Base-by-base conservation (phyloP, 1,140 invertebrate species). In the Apis florea region DNA sequence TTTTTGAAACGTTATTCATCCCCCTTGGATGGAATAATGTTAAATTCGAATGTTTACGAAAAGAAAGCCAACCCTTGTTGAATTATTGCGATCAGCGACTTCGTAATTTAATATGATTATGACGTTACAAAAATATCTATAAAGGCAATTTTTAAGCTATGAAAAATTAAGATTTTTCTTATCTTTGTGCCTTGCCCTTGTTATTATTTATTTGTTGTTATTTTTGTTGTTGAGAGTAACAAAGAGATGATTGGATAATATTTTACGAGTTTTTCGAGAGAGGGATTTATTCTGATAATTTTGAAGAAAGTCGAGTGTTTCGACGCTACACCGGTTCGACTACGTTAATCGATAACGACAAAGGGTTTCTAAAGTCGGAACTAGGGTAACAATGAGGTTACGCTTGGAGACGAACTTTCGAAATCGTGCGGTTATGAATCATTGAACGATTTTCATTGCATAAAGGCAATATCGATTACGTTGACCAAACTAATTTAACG, bases 271-370 rank as follows among this genome's bases (percentile, higher is more conserved):
- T 19, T 26, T 17, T 12, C 49, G 10, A 24, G 15, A 13, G 10
- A 1, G 2, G n/a, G n/a, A n/a, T n/a, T 6, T 49, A 24, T 56
- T 49, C 53, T 1, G 0, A 17, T 58, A 26, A 77, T 56, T 6
- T 11, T 54, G 47, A 49, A 40, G 2, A 49, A 76, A 77, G 31
- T 68, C 51, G 31, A 56, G 21, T 6, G 9, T 31, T 56, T 40
- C 40, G 19, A 47, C 12, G 26, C 9, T 11, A 3, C 31, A 17
- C 51, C 6, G 54, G 6, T 51, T 21, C 53, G 66, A 12, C n/a
- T 24, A 17, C 58, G 47, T 72, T 79, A 72, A 79, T 79, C 68
- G 77, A 54, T 64, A 51, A 54, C 26, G 49, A 72, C 68, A 68
- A 64, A 61, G 67, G 15, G 31, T 47, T 24, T 6, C 49, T n/a